Conservation (phyloP, 2,888 invertebrate species). For the Orthosia gracilis region DNA sequence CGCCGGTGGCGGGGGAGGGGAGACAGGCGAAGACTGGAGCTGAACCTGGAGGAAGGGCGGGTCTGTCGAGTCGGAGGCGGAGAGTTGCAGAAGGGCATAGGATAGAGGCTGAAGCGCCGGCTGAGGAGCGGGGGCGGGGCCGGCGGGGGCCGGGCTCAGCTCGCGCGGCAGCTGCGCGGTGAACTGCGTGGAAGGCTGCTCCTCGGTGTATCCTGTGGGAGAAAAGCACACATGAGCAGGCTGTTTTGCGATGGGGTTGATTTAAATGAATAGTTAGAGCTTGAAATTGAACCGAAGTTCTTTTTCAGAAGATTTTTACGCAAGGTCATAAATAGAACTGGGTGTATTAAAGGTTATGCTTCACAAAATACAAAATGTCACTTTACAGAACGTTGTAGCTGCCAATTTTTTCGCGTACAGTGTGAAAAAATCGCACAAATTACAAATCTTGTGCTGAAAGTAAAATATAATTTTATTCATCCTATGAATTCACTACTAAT, state of each 20-base stretch:
- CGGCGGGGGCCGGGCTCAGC: slow-evolving; percentile 92
- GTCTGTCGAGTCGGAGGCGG: slow-evolving; percentile 84
- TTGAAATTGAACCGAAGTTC: background rate
- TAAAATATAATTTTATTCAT: too few relatives aligned
- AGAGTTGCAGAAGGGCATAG: slow-evolving; percentile 89
- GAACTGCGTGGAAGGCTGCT: slow-evolving; percentile 94
- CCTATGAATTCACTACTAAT: too few relatives aligned
- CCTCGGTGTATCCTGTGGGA: slow-evolving; percentile 94
- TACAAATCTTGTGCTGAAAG: too few relatives aligned
- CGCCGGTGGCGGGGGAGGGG: slow-evolving; percentile 89
- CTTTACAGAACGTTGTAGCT: background rate
- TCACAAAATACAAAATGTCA: background rate
- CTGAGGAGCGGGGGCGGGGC: slow-evolving; percentile 77
- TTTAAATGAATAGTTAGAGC: background rate
- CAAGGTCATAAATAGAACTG: background rate
- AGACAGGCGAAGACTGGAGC: slow-evolving; percentile 88
- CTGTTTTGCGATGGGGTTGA: background rate
- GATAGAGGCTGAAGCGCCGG: slow-evolving; percentile 86
- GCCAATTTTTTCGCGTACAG: background rate
- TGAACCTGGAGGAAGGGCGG: slow-evolving; percentile 86
- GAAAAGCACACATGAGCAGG: slow-evolving; percentile 60
- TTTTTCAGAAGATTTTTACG: background rate
- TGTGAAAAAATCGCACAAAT: too few relatives aligned
- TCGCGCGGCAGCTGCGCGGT: slow-evolving; percentile 94
- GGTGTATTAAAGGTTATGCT: background rate